Evolutionary conservation across 2,888 invertebrate genomes (phyloP).

Genomic region (Frankliniella fusca): DNA sequence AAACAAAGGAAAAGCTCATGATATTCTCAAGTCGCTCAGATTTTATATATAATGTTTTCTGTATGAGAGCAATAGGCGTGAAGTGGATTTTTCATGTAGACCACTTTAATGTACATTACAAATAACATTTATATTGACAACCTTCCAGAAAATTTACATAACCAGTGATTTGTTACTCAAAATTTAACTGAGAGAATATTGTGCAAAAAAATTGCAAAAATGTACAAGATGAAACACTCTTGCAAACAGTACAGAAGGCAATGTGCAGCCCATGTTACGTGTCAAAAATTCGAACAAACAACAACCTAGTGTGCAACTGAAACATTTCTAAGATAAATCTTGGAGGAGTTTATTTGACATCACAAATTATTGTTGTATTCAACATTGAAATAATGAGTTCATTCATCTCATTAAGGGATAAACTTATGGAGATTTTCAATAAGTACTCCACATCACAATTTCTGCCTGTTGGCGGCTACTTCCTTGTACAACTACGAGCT

Average conservation of each 20-base stretch:
- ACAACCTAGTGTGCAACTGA: not conserved
- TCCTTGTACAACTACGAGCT: constrained; percentile 24
- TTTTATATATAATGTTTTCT: constrained; percentile 3
- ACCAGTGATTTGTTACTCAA: too few species aligned
- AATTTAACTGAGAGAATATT: not conserved
- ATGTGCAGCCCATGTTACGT: not conserved
- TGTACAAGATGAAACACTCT: not conserved
- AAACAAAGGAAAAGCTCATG: constrained; percentile 4
- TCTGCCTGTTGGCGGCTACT: constrained; percentile 25
- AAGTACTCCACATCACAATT: constrained; percentile 16
- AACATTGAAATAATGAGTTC: not conserved
- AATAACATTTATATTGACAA: too few species aligned
- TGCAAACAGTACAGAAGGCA: constrained; percentile 12
- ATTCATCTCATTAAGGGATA: constrained; percentile 20
- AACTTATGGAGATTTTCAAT: constrained; percentile 12
- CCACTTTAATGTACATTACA: too few species aligned
- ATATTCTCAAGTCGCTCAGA: constrained; percentile 24
- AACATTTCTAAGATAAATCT: not conserved
- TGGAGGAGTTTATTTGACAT: not conserved
- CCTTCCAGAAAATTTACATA: too few species aligned
- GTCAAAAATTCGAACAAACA: not conserved
- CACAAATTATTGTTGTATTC: not conserved
- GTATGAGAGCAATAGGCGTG: constrained; percentile 10
- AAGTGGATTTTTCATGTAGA: too few species aligned
- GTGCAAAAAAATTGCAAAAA: not conserved